These are phyloP conservation scores for Psix sp. DNA, from an alignment of 1,140 invertebrate species.

Conservation along the genomic window DNA sequence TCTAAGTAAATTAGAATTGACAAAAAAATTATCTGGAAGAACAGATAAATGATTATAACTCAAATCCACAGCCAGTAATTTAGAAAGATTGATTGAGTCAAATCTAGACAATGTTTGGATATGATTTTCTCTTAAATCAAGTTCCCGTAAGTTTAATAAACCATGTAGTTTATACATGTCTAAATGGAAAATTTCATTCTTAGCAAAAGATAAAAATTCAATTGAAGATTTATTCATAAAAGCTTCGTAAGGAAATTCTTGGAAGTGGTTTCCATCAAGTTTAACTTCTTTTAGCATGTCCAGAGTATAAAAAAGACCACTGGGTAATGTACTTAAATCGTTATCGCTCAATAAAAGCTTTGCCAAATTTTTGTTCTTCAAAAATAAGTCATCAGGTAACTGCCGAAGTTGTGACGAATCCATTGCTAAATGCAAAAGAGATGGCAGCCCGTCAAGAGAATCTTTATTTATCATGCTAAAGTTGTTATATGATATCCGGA, in stretches of 20 bases:
- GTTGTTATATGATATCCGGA: slow-evolving; percentile 87
- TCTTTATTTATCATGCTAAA: slow-evolving; percentile 83
- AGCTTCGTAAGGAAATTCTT: slow-evolving; percentile 86
- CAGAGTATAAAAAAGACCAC: slow-evolving; percentile 82
- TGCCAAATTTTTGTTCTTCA: slow-evolving; percentile 84
- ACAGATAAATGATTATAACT: slow-evolving; percentile 85
- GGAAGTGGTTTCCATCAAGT: slow-evolving; percentile 84
- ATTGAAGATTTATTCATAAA: slow-evolving; percentile 84
- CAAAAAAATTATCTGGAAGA: slow-evolving; percentile 89
- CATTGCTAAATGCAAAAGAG: slow-evolving; percentile 83
- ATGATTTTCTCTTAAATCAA: slow-evolving; percentile 86
- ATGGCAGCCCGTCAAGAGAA: slow-evolving; percentile 85
- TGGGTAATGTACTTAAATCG: slow-evolving; percentile 80
- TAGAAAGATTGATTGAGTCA: slow-evolving; percentile 84
- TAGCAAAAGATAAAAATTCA: slow-evolving; percentile 84
- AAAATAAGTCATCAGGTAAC: slow-evolving; percentile 83
- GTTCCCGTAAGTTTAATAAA: slow-evolving; percentile 83
- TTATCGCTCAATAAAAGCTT: slow-evolving; percentile 86
- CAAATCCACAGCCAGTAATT: slow-evolving; percentile 84
- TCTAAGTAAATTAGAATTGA: slow-evolving; percentile 82
- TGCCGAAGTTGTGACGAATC: slow-evolving; percentile 82
- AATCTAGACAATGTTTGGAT: slow-evolving; percentile 88
- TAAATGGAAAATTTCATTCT: slow-evolving; percentile 84
- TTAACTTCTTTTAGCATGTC: slow-evolving; percentile 86
- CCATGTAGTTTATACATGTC: slow-evolving; percentile 87